phyloP scores from a whole-genome alignment of 2,113 vertebrate genomes.

The Eretmochelys imbricata region DNA sequence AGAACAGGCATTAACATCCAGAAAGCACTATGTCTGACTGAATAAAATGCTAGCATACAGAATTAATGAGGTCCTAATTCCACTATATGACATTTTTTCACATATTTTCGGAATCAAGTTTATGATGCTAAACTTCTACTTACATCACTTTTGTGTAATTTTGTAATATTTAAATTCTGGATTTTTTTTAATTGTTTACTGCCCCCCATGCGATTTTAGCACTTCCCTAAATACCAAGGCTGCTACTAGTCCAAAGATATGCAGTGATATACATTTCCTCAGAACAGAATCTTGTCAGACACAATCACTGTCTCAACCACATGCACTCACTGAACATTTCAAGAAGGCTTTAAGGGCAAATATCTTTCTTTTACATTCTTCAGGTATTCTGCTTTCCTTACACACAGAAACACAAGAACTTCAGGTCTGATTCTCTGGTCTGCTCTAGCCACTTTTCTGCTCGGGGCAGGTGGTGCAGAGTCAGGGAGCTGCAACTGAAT shows the following conservation, averaged over 20 bases:
- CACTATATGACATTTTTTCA: neutral
- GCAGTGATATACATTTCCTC: neutral
- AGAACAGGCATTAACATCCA: constrained; percentile 4
- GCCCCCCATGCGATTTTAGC: neutral
- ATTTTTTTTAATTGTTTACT: neutral
- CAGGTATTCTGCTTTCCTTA: neutral
- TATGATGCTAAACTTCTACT: neutral
- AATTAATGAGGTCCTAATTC: neutral
- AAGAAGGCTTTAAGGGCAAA: neutral
- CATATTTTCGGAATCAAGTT: neutral
- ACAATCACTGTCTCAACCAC: neutral
- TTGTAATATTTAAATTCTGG: neutral
- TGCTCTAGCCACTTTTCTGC: neutral
- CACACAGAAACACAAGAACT: neutral
- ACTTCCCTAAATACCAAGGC: neutral
- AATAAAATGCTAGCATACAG: neutral
- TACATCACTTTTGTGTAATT: neutral
- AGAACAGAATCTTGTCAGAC: neutral
- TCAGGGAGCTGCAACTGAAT: neutral
- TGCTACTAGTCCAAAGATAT: neutral
- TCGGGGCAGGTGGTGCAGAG: neutral
- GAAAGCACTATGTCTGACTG: neutral
- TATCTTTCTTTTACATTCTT: neutral
- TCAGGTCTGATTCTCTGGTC: neutral
- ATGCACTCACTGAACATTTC: neutral